Base-by-base conservation (phyloP, 2,113 vertebrate species). In the Chlamydotis undulata region DNA sequence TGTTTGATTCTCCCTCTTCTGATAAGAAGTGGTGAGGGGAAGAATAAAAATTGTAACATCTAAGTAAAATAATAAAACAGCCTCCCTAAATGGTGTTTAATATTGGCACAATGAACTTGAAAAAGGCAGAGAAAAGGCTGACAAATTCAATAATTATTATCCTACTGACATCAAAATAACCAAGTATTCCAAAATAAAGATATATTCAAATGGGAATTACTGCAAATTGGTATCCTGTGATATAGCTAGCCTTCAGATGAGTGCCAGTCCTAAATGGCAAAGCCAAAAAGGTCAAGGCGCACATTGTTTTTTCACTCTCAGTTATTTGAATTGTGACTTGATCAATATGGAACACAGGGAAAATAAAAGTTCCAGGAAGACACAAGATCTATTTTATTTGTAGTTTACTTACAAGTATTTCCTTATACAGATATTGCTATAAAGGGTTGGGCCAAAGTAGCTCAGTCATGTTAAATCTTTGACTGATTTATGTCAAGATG, bases 341-440 rank as follows among this genome's bases (percentile, higher is more conserved):
- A 75, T 47, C 41, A 19, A 35, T 19, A 69, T 2, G 17, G 56
- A 84, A 12, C 22, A 77, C 19, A 39, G 15, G 41, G 17, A 73
- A 91, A 94, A 91, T 3, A 64, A 57, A 73, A 90, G 37, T 28
- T 77, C 49, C 69, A 75, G 52, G 24, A 82, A 65, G 47, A 71
- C 31, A 82, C 6, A 39, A 57, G n/a, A 69, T 37, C 16, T 70
- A 60, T 83, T 50, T 43, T 25, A 19, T 61, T 84, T 79, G 26
- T n/a, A 74, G 29, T n/a, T 57, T 19, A 41, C 7, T 70, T 61
- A 45, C 1, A 15, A 87, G 69, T 87, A 67, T 77, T 74, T 71
- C 28, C 10, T 75, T n/a, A 35, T 7, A 59, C 45, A 61, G 37
- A 29, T 29, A 64, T 12, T 64, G 35, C 8, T 22, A 63, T 41